Evolutionary conservation across 2,797 vertebrate species (phyloP), one percentile per base, ranked within the genome.

Genomic region (Poeciliopsis turneri): DNA sequence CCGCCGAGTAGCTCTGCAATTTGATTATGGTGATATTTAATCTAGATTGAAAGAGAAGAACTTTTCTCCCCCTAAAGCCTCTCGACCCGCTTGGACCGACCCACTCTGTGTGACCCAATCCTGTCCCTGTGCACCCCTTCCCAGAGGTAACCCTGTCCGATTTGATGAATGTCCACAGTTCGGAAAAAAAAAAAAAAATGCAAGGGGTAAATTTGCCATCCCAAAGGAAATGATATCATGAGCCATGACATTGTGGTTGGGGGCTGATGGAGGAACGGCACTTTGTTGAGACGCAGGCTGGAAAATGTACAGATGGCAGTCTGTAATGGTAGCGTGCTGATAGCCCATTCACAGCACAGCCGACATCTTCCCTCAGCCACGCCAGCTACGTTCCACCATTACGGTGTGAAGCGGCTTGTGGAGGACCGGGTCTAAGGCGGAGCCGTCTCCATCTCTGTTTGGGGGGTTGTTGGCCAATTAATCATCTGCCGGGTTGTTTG

Each of bases 201-300:
- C 85, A 92, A 80, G 82, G 91, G 91, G 92, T 94, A 93, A 92
- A 94, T 93, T 92, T 93, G 88, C 90, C 82, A 70, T 92, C 94
- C 93, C 93, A 88, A 78, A 94, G 91, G 93, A 94, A 94, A 94
- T 96, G 94, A 95, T 93, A 93, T 96, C 95, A 95, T 95, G 87
- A 92, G 92, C 82, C 84, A 90, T 93, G 91, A 92, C 93, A 91
- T 92, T 80, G 90, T 89, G 88, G 91, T 89, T 88, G 81, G 84
- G 83, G 88, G 87, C 76, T 84, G 89, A 87, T 83, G 87, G 46
- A 49, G 64, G 43, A n/a, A 47, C 45, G 45, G 76, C 46, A 43
- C 0, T 75, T 64, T 46, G 79, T 72, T 8, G 53, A 80, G 83
- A 70, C 75, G 84, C 76, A 82, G 86, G 89, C 91, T 94, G 94